A percentile compares a stretch with the other conserved stretches of the same genome.
These are phyloP conservation scores for Trichacis sp. DNA, from an alignment of 2,888 invertebrate species.

Conservation along the genomic window DNA sequence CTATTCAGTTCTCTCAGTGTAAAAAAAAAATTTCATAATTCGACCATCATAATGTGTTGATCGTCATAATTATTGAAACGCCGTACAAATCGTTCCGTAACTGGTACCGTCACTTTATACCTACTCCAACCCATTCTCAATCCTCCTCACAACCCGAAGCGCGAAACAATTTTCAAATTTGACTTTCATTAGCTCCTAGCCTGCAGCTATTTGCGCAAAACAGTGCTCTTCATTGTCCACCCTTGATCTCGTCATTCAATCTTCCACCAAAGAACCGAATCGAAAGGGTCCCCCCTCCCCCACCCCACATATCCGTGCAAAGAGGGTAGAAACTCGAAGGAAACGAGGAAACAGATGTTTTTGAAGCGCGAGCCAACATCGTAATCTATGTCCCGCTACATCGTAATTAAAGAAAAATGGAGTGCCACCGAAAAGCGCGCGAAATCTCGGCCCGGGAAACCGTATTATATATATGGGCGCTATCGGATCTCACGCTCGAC, in stretches of 20 bases:
- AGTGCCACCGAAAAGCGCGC: slow-evolving; percentile 36
- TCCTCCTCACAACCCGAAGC: too few relatives aligned
- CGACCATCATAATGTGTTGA: too few relatives aligned
- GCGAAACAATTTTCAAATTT: slow-evolving; percentile 51
- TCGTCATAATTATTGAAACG: too few relatives aligned
- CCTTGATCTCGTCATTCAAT: slow-evolving; percentile 48
- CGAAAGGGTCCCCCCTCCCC: slow-evolving; percentile 59
- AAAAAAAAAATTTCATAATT: too few relatives aligned
- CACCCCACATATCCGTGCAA: slow-evolving; percentile 55
- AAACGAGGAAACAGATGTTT: slow-evolving; percentile 68
- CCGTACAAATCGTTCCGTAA: too few relatives aligned
- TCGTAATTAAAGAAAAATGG: slow-evolving; percentile 68
- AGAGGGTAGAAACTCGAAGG: slow-evolving; percentile 53
- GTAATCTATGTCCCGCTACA: slow-evolving; percentile 68
- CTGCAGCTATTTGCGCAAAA: slow-evolving; percentile 58
- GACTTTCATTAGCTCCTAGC: slow-evolving; percentile 56
- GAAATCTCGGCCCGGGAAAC: too few relatives aligned
- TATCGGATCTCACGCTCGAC: slow-evolving; percentile 63
- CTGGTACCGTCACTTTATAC: too few relatives aligned
- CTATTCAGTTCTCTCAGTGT: not conserved
- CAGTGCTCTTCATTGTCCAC: slow-evolving; percentile 51
- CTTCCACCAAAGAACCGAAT: slow-evolving; percentile 46
- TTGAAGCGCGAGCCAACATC: slow-evolving; percentile 66
- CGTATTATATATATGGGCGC: too few relatives aligned
- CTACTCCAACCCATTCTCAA: too few relatives aligned